Conservation (phyloP, 2,888 invertebrate species). For the Nomada lathburiana region DNA sequence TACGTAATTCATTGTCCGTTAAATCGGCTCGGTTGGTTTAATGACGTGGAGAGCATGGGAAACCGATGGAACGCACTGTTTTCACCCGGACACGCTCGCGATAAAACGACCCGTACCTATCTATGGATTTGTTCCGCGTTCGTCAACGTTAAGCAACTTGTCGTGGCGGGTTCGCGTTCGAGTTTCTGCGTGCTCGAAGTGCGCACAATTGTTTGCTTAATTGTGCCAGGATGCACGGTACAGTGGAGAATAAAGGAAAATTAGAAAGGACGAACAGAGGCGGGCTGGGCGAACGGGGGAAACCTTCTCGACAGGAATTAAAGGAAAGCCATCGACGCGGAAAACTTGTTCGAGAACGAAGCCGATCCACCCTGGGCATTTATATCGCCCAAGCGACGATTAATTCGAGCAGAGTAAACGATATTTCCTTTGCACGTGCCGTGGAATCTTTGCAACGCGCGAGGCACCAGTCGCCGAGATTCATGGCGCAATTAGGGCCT, state of each 20-base stretch:
- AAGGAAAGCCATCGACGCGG: background rate
- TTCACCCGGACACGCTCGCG: background rate
- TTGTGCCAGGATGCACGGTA: background rate
- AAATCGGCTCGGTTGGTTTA: constrained; percentile 49
- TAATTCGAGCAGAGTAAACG: constrained; percentile 40
- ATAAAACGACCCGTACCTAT: background rate
- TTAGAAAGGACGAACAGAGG: too few relatives aligned
- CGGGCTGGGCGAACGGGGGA: too few relatives aligned
- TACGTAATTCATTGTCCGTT: constrained; percentile 60
- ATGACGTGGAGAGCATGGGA: constrained; percentile 48
- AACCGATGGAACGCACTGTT: constrained; percentile 25
- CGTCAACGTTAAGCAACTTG: background rate
- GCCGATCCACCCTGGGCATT: background rate
- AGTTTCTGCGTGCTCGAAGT: too few relatives aligned
- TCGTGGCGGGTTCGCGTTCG: background rate
- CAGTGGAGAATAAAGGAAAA: background rate
- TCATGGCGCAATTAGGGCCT: constrained; percentile 57
- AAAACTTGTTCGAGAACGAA: background rate
- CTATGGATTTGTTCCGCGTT: background rate
- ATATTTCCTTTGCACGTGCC: constrained; percentile 52
- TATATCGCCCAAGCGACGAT: constrained; percentile 21
- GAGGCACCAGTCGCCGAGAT: constrained; percentile 27
- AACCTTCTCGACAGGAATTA: background rate
- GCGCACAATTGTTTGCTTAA: background rate
- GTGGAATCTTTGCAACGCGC: constrained; percentile 24